Evolutionary conservation across 2,113 vertebrate genomes (phyloP).

Genomic region (Chrysemys picta): DNA sequence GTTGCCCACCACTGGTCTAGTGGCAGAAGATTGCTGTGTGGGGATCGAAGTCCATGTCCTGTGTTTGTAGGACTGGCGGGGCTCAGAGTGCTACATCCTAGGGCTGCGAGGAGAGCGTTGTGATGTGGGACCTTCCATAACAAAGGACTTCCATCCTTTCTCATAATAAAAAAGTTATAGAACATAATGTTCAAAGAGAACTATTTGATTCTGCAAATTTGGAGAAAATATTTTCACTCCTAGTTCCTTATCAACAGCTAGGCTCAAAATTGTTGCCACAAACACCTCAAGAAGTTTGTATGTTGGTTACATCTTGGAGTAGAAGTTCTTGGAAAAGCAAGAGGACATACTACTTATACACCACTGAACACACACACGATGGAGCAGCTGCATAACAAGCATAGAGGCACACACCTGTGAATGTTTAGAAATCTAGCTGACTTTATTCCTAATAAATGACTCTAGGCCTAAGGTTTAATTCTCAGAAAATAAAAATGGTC

Average conservation of each 20-base stretch:
- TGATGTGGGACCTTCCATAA: not conserved
- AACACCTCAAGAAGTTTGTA: not conserved
- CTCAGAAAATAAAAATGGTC: not conserved
- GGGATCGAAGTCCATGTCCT: not conserved
- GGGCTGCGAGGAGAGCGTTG: not conserved
- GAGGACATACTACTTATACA: not conserved
- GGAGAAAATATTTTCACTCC: not conserved
- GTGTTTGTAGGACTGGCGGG: not conserved
- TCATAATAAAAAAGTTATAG: not conserved
- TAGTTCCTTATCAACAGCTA: not conserved
- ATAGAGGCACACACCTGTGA: not conserved
- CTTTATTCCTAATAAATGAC: not conserved
- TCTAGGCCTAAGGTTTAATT: not conserved
- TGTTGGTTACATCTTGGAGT: not conserved
- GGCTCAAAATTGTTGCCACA: not conserved
- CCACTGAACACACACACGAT: not conserved
- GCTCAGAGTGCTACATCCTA: not conserved
- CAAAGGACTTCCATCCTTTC: not conserved
- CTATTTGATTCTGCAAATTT: not conserved
- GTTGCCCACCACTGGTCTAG: not conserved
- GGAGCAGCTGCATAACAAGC: not conserved
- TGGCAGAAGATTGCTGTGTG: not conserved
- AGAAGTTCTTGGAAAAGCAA: not conserved
- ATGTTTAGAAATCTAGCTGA: not conserved
- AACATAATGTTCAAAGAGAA: not conserved